These are phyloP conservation scores for Gambusia yucatana DNA, from an alignment of 2,797 vertebrate genomes.

Conservation along the genomic window DNA sequence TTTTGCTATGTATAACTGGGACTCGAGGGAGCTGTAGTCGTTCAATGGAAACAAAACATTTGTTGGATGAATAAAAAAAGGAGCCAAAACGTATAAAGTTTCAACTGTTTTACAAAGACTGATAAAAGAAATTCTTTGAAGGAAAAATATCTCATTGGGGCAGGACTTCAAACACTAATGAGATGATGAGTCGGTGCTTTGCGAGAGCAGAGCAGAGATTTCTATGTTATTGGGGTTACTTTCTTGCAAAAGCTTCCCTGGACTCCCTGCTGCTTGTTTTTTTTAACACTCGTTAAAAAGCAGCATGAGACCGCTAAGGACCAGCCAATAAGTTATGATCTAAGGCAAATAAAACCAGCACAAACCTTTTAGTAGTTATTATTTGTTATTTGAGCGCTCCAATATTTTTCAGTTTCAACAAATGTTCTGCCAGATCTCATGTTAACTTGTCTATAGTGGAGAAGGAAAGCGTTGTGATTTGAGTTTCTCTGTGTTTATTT, in stretches of 20 bases:
- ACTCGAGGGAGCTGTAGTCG: not conserved
- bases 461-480: not conserved
- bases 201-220: not conserved
- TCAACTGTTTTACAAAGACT: conserved; percentile 12
- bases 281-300: conserved; percentile 9
- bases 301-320: not conserved
- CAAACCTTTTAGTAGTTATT: conserved; percentile 12
- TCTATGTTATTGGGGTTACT: not conserved
- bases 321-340: not conserved
- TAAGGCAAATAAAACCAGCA: conserved; percentile 5
- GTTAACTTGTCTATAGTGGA: not conserved
- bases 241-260: conserved; percentile 1
- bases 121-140: not conserved
- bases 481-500: no score
- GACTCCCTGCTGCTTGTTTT: conserved; percentile 4
- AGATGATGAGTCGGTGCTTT: not conserved
- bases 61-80: not conserved
- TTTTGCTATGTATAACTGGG: conserved; percentile 5
- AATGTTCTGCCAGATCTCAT: not conserved
- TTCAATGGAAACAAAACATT: conserved; percentile 6
- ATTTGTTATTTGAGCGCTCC: conserved; percentile 9
- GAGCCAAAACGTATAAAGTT: not conserved
- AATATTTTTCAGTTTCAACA: not conserved
- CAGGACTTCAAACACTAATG: not conserved
- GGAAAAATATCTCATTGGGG: not conserved